Percentiles rank a stretch among this genome's conserved stretches.
Evolutionary conservation across 2,113 vertebrate species (phyloP).

Genomic region (Etheostoma cragini): DNA sequence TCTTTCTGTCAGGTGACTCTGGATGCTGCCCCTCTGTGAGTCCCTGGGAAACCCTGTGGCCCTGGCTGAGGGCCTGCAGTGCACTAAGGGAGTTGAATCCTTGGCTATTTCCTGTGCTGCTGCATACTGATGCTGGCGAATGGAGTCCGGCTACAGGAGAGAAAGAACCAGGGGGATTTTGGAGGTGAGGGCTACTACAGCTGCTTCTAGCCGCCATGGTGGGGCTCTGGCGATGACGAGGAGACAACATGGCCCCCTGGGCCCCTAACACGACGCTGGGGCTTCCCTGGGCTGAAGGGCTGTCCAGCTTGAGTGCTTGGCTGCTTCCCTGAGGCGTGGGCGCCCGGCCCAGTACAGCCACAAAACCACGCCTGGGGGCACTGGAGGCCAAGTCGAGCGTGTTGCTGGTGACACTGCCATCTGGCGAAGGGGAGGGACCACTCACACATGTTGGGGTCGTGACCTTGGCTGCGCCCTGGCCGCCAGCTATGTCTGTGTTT

Average conservation of each 20-base stretch:
- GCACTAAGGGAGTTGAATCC: conserved; percentile 91
- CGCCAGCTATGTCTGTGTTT: conserved; percentile 86
- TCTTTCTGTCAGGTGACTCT: conserved; percentile 91
- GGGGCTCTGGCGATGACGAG: conserved; percentile 87
- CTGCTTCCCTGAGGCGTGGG: conserved; percentile 92
- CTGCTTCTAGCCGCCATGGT: conserved; percentile 45
- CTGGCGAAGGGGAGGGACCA: conserved; percentile 76
- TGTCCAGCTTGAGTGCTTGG: conserved; percentile 89
- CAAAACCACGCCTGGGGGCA: conserved; percentile 86
- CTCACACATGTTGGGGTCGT: conserved; percentile 87
- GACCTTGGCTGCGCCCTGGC: conserved; percentile 88
- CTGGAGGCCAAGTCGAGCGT: conserved; percentile 78
- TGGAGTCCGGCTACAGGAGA: conserved; percentile 77
- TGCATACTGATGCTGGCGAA: conserved; percentile 90
- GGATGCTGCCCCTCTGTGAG: conserved; percentile 79
- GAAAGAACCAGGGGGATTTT: conserved; percentile 83
- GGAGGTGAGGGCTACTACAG: conserved; percentile 88
- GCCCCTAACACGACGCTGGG: conserved; percentile 79
- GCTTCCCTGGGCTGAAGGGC: conserved; percentile 91
- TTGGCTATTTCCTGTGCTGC: conserved; percentile 66
- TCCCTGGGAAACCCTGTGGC: conserved; percentile 88
- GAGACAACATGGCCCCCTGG: conserved; percentile 86
- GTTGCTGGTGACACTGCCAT: conserved; percentile 91
- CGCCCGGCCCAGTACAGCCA: conserved; percentile 84
- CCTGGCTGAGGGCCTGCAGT: conserved; percentile 94